Evolutionary conservation across 2,888 invertebrate species (phyloP), one percentile per base, ranked within the genome.

Genomic region (Ornithoptera priamus): DNA sequence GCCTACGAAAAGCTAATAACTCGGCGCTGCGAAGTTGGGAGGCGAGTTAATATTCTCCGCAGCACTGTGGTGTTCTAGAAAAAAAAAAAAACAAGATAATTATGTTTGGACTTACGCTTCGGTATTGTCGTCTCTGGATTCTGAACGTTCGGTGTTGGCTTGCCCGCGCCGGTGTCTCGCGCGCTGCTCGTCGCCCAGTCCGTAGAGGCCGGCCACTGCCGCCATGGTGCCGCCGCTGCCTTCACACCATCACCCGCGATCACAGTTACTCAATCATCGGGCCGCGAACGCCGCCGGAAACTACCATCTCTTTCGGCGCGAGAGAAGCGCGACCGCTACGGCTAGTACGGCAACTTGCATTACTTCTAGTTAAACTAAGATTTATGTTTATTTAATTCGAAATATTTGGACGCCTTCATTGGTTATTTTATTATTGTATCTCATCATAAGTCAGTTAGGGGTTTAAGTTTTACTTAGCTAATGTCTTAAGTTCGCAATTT

Each of bases 121-220:
- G 81, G 89, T 94, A 90, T 87, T 94, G 91, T 90, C 93, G 79
- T 93, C 93, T 69, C 92, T 81, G 77, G 93, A 92, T 78, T 93
- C 96, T 93, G 90, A 96, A 94, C 92, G 96, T 94, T 85, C 96
- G 88, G 90, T 76, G 94, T 83, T 95, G 93, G 88, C 95, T 79
- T 90, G 91, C 56, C 89, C 93, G 77, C 90, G 89, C 76, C 93
- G 90, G 78, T 93, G 90, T 64, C 92, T 79, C 70, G 90, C 87
- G 64, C 96, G 94, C 82, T 93, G 93, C 84, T 96, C 96, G 88
- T 96, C 96, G 82, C 96, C 95, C 83, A 96, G 94, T 80, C 96
- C 96, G 85, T 96, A 96, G 71, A 96, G 94, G 83, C 96, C 96
- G 80, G 96, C 96, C 84, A 96, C 96, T 76, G 96, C 96, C 82